Conservation (phyloP, 2,797 vertebrate species). For the Protonibea diacanthus region DNA sequence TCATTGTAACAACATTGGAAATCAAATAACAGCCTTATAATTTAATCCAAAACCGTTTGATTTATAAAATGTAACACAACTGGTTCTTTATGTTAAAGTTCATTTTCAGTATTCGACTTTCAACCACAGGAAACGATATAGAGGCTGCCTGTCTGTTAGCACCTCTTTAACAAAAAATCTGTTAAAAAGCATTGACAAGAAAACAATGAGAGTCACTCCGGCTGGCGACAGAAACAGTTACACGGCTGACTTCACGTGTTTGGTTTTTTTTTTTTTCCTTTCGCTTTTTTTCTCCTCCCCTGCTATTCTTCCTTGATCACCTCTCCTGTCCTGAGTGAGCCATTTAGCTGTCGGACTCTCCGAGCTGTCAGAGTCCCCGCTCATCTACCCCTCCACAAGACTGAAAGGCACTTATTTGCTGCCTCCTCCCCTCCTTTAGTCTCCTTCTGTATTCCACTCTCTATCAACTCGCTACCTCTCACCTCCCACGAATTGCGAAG, state of each 20-base stretch:
- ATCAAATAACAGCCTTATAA: background rate
- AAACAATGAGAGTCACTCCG: conserved; percentile 35
- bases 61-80: background rate
- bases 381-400: conserved; percentile 54
- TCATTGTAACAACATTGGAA: background rate
- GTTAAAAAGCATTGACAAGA: conserved; percentile 44
- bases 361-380: conserved; percentile 59
- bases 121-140: background rate
- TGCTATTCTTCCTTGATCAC: conserved; percentile 56
- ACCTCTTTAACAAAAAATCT: conserved; percentile 36
- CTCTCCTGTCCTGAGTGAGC: conserved; percentile 60
- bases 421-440: conserved; percentile 40
- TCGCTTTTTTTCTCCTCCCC: background rate
- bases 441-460: conserved; percentile 38
- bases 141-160: background rate
- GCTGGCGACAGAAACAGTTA: conserved; percentile 50
- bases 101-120: background rate
- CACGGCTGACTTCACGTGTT: conserved; percentile 49
- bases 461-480: conserved; percentile 26
- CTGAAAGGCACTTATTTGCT: conserved; percentile 73
- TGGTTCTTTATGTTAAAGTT: conserved; percentile 1
- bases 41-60: background rate
- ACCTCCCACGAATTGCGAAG: conserved; percentile 50
- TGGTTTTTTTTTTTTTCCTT: background rate
- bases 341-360: conserved; percentile 70